A percentile compares a stretch with the other conserved stretches of the same genome.
Evolutionary conservation across 2,797 vertebrate genomes (phyloP).

Genomic region (Oreochromis grahami): DNA sequence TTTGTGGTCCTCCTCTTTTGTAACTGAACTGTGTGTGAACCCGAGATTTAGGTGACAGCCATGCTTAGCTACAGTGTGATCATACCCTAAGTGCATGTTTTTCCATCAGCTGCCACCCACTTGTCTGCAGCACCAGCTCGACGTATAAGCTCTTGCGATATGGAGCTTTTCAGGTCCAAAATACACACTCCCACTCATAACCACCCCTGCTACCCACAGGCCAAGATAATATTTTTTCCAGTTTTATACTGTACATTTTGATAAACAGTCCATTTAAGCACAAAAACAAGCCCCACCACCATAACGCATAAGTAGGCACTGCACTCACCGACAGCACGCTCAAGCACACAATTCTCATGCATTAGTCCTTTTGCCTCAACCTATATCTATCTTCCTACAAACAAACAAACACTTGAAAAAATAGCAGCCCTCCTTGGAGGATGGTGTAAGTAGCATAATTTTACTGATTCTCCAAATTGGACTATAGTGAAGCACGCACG

Average conservation of each 20-base stretch:
- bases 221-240: slow-evolving; percentile 6
- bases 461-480: slow-evolving; percentile 20
- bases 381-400: slow-evolving; percentile 46
- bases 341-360: not conserved
- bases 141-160: slow-evolving; percentile 58
- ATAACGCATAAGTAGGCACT: not conserved
- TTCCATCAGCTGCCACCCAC: slow-evolving; percentile 70
- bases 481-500: not conserved
- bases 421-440: slow-evolving; percentile 25
- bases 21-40: slow-evolving; percentile 38
- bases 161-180: slow-evolving; percentile 69
- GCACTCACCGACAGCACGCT: not conserved
- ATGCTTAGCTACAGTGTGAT: slow-evolving; percentile 29
- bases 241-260: slow-evolving; percentile 32
- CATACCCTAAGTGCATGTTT: slow-evolving; percentile 40
- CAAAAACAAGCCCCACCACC: not conserved
- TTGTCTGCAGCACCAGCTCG: slow-evolving; percentile 55
- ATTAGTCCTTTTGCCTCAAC: slow-evolving; percentile 46
- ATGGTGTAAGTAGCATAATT: not conserved
- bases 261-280: slow-evolving; percentile 23
- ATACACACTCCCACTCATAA: slow-evolving; percentile 67
- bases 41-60: slow-evolving; percentile 19
- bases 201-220: slow-evolving; percentile 19
- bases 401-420: slow-evolving; percentile 67
- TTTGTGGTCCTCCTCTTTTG: not conserved